Evolutionary conservation across 2,888 invertebrate genomes (phyloP), one percentile per base, ranked within the genome.

Genomic region (Eilema caniola): DNA sequence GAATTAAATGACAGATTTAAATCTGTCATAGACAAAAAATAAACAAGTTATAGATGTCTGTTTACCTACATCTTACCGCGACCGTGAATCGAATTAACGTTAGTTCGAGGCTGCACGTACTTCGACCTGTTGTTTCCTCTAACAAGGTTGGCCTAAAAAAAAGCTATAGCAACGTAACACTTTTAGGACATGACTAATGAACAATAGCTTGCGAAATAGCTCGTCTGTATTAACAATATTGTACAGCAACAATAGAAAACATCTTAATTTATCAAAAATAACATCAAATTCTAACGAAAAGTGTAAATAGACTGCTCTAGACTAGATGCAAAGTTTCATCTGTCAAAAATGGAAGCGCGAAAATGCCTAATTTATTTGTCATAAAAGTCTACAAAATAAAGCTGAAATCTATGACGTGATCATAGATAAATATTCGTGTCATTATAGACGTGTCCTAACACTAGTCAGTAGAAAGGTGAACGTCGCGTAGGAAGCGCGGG

Each of bases 161-260:
- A 92, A 90, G 87, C 89, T 90, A 91, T 87, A 87, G 90, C 90
- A 90, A 91, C 77, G 74, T 79, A 79, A 81, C 82, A 84, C 81
- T 92, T 92, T 90, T 90, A 83, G 92, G 90, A 93, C 93, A 93
- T 92, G 92, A 93, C 93, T 90, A 93, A 93, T 91, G 86, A 83
- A 92, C 90, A 91, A 92, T 91, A 74, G 86, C 80, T 92, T 92
- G 86, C 89, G 88, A 91, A 88, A 92, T 80, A 74, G 83, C 86
- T 79, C 84, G 84, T 81, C 83, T 77, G 78, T 78, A 81, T 83
- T 83, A 81, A 81, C 79, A 75, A 72, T 70, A 73, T 77, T 78
- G 77, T 79, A 81, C 75, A 79, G 75, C 75, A 66, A 78, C 72
- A 67, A 75, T 78, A 66, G 64, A 73, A 76, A 72, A 81, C 70